These are phyloP conservation scores for Orchesellides sinensis DNA, from an alignment of 2,888 invertebrate species.

Conservation along the genomic window DNA sequence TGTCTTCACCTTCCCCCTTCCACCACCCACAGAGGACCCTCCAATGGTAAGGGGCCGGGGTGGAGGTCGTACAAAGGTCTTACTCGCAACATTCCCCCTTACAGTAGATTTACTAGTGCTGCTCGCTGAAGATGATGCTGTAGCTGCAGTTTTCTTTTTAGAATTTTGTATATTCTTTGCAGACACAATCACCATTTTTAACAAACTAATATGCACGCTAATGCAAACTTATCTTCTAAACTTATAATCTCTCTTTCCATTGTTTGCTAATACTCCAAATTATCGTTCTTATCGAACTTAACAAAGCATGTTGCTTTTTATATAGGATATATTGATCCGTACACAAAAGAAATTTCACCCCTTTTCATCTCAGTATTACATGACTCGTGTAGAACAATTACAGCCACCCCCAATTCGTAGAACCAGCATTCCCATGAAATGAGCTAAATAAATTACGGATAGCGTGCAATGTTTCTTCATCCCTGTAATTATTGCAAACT, in stretches of 20 bases:
- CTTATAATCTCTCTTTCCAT: not conserved
- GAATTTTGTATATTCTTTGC: slow-evolving; percentile 41
- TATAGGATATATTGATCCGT: not conserved
- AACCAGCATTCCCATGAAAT: not conserved
- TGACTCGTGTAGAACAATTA: not conserved
- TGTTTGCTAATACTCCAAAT: not conserved
- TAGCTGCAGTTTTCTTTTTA: slow-evolving; percentile 28
- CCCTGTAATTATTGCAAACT: not conserved
- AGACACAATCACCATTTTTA: slow-evolving; percentile 56
- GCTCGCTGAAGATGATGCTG: not conserved
- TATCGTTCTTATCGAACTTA: not conserved
- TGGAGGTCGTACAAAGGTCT: slow-evolving; percentile 31
- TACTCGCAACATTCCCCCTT: slow-evolving; percentile 27
- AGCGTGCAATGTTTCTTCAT: not conserved
- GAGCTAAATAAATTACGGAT: not conserved
- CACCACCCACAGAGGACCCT: slow-evolving; percentile 34
- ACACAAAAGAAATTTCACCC: too few relatives aligned
- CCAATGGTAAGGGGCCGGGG: slow-evolving; percentile 41
- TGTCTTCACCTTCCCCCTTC: slow-evolving; percentile 58
- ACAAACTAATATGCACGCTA: slow-evolving; percentile 9
- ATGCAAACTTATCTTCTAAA: not conserved
- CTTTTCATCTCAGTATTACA: too few relatives aligned
- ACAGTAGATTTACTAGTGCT: slow-evolving; percentile 23
- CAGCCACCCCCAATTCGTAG: not conserved
- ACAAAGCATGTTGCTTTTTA: not conserved